Percentiles rank a stretch among this genome's conserved stretches.
These are phyloP conservation scores for Coryphaenoides rupestris DNA, from an alignment of 2,113 vertebrate genomes.

Conservation along the genomic window DNA sequence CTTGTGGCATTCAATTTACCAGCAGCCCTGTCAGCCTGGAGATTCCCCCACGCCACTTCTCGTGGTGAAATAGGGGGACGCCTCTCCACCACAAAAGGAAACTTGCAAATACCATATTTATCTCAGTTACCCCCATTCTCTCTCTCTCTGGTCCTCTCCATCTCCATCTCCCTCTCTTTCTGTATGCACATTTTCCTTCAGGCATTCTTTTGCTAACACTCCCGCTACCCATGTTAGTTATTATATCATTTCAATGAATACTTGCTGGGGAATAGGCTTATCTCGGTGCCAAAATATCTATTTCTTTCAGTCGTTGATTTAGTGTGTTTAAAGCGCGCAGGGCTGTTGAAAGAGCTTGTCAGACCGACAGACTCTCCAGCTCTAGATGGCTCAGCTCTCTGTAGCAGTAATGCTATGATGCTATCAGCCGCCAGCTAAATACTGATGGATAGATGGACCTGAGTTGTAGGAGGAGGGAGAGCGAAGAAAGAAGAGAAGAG, in stretches of 20 bases:
- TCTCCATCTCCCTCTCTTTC: conserved; percentile 22
- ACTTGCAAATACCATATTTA: conserved; percentile 87
- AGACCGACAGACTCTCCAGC: conserved; percentile 63
- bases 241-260: conserved; percentile 83
- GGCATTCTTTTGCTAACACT: conserved; percentile 5
- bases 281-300: conserved; percentile 72
- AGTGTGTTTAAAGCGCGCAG: conserved; percentile 74
- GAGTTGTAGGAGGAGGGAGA: conserved; percentile 13
- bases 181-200: too few relatives aligned
- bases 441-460: conserved; percentile 61
- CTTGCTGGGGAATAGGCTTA: conserved; percentile 74
- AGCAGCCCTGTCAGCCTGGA: conserved; percentile 82
- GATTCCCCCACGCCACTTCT: conserved; percentile 74
- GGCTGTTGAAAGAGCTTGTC: conserved; percentile 33
- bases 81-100: conserved; percentile 79
- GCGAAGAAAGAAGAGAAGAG: not conserved
- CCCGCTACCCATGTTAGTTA: conserved; percentile 73
- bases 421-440: conserved; percentile 57
- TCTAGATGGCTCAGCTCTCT: conserved; percentile 33
- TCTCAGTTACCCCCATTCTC: conserved; percentile 67
- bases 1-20: conserved; percentile 96
- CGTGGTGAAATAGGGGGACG: conserved; percentile 74
- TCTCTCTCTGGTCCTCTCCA: conserved; percentile 26
- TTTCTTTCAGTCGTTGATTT: conserved; percentile 78
- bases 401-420: conserved; percentile 61